Conservation (phyloP, 2,113 vertebrate genomes). For the Gopherus evgoodei region DNA sequence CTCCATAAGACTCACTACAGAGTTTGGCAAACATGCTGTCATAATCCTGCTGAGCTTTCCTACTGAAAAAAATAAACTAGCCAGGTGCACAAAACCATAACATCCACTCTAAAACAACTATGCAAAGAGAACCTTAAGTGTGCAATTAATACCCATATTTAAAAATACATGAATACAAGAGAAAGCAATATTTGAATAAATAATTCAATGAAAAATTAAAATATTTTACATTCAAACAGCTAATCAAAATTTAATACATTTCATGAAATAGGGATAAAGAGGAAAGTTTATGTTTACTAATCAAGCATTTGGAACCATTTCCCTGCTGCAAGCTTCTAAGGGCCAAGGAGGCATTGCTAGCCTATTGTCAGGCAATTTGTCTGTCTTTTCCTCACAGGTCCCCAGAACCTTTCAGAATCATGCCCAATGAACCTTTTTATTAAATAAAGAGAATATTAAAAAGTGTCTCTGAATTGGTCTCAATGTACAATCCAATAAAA, state of each 20-base stretch:
- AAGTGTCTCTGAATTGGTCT: neutral
- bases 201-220: neutral
- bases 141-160: neutral
- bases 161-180: neutral
- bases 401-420: neutral
- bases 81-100: neutral
- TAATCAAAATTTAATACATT: neutral
- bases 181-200: neutral
- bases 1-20: neutral
- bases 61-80: neutral
- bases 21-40: constrained; percentile 14
- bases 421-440: neutral
- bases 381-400: neutral
- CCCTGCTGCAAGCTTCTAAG: neutral
- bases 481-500: neutral
- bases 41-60: constrained; percentile 31
- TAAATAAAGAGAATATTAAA: neutral
- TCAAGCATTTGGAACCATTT: neutral
- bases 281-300: neutral
- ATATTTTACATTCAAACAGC: neutral
- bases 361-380: neutral
- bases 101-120: constrained; percentile 19
- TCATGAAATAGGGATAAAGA: neutral
- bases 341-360: neutral
- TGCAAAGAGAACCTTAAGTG: neutral